Evolutionary conservation across 2,797 vertebrate species (phyloP).

Genomic region (Eutrigla gurnardus): DNA sequence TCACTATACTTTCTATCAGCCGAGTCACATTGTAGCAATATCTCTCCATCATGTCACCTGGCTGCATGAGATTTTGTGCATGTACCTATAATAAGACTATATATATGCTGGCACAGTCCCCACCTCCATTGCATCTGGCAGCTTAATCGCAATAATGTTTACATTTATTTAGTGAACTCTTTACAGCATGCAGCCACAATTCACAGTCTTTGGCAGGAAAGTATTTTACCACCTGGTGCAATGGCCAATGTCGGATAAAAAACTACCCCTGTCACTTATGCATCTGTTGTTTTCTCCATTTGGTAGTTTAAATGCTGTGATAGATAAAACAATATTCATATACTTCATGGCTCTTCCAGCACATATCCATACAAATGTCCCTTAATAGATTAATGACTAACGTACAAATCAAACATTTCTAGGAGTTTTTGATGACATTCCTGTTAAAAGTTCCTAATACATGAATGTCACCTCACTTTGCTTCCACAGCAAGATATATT

Average conservation of each 20-base stretch:
- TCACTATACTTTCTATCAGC: constrained; percentile 10
- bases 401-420: neutral
- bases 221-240: neutral
- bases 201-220: constrained; percentile 1
- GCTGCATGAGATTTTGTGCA: constrained; percentile 6
- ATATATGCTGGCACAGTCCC: constrained; percentile 33
- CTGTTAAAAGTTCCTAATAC: neutral
- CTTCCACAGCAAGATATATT: neutral
- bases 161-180: constrained; percentile 34
- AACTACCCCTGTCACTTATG: neutral
- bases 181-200: constrained; percentile 13
- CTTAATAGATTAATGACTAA: neutral
- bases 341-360: neutral
- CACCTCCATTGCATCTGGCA: constrained; percentile 21
- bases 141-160: constrained; percentile 44
- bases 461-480: neutral
- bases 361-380: neutral
- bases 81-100: constrained; percentile 42
- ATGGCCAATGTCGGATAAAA: neutral
- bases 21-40: constrained; percentile 20
- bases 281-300: neutral
- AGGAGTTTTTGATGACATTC: neutral
- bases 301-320: neutral
- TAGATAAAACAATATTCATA: neutral
- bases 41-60: constrained; percentile 27